Base-by-base conservation (phyloP, 30 jellyfish, hydroid and myxozoan species). In the Sanderia malayensis region DNA sequence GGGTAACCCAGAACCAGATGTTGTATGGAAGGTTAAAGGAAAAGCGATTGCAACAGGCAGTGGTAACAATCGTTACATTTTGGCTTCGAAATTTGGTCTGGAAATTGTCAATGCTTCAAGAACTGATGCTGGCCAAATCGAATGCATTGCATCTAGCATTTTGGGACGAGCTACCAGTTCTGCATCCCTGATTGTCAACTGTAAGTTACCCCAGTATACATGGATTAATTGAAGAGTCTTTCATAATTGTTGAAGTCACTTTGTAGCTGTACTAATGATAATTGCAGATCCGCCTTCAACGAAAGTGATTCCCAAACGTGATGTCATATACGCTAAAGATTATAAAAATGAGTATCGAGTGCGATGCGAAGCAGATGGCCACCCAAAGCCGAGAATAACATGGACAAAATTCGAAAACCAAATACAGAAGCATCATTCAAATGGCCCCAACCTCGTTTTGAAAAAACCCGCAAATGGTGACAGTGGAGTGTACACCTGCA, bases 1-100 rank as follows among this genome's bases (percentile, higher is more conserved):
- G 19, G 84, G 84, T 6, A 27, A 72, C 37, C 84, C 84, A 2
- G 34, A 27, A 19, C 84, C 84, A 10, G 57, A 57, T 41, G 57
- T 72, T 2, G 7, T 11, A 1, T 72, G 84, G 84, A 28, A 17
- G 21, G 58, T 17, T 15, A 60, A 60, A 6, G 52, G 52, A 37
- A 37, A 37, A 37, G 22, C 13, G 7, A 59, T 46, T 17, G 58
- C 68, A 18, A 10, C 59, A 29, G 6, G 46, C 26, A 72, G 41
- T 26, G 45, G 61, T 9, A 45, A 33, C 2, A 72, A 47, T 19
- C 22, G 46, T 24, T 21, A 34, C 46, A 20, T 17, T 7, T 11
- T 28, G 0, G 23, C 11, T 30, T 4, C 37, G 21, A 44, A 29
- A 15, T 2, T 22, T 0, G 57, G 29, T 26, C 41, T 72, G 64